Conservation (phyloP, 2,797 vertebrate species). For the Phoxinus dragarum region DNA sequence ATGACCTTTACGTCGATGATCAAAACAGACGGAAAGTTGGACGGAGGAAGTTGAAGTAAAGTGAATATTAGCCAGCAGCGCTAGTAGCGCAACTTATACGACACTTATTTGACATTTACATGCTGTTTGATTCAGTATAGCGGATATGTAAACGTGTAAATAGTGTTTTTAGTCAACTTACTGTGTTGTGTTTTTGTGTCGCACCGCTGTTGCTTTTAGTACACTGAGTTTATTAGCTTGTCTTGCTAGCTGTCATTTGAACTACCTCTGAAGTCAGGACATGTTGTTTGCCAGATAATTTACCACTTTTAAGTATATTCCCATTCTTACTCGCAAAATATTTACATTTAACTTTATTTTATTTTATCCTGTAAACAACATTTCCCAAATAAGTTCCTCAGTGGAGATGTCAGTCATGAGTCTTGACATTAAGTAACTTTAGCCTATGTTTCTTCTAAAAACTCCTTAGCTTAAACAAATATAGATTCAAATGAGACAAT, state of each 20-base stretch:
- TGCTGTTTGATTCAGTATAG: not conserved
- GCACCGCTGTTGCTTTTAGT: not conserved
- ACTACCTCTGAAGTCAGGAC: constrained; percentile 16
- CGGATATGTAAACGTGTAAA: not conserved
- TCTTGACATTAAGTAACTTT: not conserved
- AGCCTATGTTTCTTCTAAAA: not conserved
- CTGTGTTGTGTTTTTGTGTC: not conserved
- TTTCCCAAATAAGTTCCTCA: not conserved
- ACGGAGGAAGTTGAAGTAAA: constrained; percentile 31
- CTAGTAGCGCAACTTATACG: constrained; percentile 1
- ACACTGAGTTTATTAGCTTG: constrained; percentile 24
- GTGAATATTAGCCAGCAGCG: constrained; percentile 27
- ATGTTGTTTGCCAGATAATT: not conserved
- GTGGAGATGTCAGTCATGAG: not conserved
- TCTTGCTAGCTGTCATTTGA: constrained; percentile 36
- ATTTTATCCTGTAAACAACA: not conserved
- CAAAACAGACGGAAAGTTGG: constrained; percentile 20
- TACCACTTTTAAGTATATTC: not conserved
- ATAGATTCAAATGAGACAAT: not conserved
- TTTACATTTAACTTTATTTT: not conserved
- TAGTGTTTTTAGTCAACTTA: not conserved
- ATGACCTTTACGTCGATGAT: not conserved
- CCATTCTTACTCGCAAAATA: not conserved
- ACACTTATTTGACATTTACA: not conserved
- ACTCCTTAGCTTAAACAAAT: not conserved